Conservation (phyloP, 2,797 vertebrate genomes). For the Pampus argenteus region DNA sequence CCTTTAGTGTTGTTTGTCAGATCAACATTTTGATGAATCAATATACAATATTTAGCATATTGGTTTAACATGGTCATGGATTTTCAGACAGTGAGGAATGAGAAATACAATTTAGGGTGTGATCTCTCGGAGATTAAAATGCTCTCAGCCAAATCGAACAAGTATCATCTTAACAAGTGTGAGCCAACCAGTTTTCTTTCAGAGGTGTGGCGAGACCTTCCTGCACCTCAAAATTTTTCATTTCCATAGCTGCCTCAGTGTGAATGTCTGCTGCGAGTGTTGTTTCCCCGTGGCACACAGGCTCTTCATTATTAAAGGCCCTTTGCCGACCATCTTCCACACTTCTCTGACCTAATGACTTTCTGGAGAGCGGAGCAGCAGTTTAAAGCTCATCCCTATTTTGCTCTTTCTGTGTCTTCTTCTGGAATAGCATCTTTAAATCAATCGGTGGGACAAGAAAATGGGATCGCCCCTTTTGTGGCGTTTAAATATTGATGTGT, state of each 20-base stretch:
- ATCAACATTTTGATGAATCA: no score
- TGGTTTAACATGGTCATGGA: conserved; percentile 24
- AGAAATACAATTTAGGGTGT: conserved; percentile 47
- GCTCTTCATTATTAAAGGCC: conserved; percentile 85
- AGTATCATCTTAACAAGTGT: conserved; percentile 60
- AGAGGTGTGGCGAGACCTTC: conserved; percentile 67
- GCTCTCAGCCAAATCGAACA: conserved; percentile 70
- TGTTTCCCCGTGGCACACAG: conserved; percentile 78
- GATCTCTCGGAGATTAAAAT: conserved; percentile 72
- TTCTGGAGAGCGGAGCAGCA: conserved; percentile 69
- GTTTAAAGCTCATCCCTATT: conserved; percentile 76
- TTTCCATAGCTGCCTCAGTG: conserved; percentile 79
- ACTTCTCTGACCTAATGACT: conserved; percentile 85
- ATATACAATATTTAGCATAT: background rate
- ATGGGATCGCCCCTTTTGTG: conserved; percentile 54
- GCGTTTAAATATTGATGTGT: conserved; percentile 64
- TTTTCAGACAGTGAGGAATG: conserved; percentile 35
- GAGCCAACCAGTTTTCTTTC: conserved; percentile 54
- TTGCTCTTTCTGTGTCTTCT: conserved; percentile 54
- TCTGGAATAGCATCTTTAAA: conserved; percentile 58
- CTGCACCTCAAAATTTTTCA: conserved; percentile 76
- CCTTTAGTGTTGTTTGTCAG: no score
- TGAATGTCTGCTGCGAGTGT: conserved; percentile 75
- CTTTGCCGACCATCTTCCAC: conserved; percentile 78
- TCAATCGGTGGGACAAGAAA: conserved; percentile 49